Percentiles rank a stretch among this genome's conserved stretches.
These are phyloP conservation scores for Parambassis ranga DNA, from an alignment of 2,797 vertebrate species.

Conservation along the genomic window DNA sequence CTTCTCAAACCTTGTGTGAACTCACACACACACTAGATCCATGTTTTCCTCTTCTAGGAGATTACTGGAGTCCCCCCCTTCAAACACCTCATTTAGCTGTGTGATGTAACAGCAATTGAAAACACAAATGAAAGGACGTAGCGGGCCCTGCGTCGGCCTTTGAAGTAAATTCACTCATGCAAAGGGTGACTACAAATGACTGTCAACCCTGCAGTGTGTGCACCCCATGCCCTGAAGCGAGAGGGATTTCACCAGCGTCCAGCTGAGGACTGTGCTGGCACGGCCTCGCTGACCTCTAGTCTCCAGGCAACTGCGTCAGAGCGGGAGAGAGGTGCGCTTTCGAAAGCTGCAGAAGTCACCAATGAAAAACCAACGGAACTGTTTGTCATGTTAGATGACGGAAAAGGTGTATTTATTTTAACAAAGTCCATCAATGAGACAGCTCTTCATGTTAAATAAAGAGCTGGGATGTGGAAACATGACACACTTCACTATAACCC, in stretches of 20 bases:
- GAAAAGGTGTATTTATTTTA: not conserved
- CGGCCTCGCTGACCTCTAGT: conserved; percentile 71
- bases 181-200: conserved; percentile 74
- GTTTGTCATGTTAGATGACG: conserved; percentile 18
- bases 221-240: conserved; percentile 57
- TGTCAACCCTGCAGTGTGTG: conserved; percentile 60
- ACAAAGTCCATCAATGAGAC: not conserved
- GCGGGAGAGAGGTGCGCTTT: conserved; percentile 50
- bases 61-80: conserved; percentile 2
- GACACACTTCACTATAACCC: no score
- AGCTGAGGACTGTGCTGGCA: conserved; percentile 60
- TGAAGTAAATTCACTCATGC: conserved; percentile 75
- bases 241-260: conserved; percentile 68
- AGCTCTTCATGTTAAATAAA: no score
- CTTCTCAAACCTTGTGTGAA: not conserved
- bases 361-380: conserved; percentile 36
- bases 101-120: conserved; percentile 61
- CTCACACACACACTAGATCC: not conserved
- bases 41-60: not conserved
- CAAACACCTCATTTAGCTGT: conserved; percentile 46
- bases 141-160: conserved; percentile 54
- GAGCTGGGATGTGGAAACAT: no score
- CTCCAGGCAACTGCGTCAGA: conserved; percentile 69
- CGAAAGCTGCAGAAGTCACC: conserved; percentile 60
- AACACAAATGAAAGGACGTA: conserved; percentile 57